Conservation (phyloP, 1,140 invertebrate genomes). For the Acyrthosiphon pisum region DNA sequence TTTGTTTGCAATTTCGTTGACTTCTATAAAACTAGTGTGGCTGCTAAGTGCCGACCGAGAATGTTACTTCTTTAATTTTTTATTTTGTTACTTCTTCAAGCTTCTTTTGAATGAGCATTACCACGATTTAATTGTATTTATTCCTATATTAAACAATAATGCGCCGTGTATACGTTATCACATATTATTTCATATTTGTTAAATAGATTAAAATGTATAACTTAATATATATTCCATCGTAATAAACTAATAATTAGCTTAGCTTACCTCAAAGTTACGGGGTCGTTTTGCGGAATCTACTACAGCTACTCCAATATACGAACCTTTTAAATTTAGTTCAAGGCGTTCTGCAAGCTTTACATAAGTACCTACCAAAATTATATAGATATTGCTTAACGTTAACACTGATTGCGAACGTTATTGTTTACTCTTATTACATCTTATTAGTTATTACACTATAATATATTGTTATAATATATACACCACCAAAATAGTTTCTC, state of each 20-base stretch:
- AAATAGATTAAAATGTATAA: neutral
- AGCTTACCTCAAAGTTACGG: neutral
- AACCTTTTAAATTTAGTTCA: neutral
- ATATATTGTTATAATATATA: neutral
- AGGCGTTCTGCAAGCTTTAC: neutral
- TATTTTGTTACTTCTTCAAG: neutral
- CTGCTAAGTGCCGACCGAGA: too few relatives aligned
- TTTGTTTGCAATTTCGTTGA: too few relatives aligned
- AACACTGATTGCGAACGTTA: neutral
- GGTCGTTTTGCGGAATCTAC: neutral
- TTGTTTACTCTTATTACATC: neutral
- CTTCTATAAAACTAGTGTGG: too few relatives aligned
- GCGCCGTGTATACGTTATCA: too few relatives aligned
- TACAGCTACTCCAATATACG: neutral
- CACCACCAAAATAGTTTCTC: neutral
- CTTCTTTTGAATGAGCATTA: neutral
- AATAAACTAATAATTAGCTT: neutral
- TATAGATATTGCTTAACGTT: neutral
- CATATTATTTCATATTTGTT: neutral
- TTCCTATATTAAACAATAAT: neutral
- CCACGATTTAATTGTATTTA: neutral
- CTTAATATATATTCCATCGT: neutral
- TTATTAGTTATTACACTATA: neutral
- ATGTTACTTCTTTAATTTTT: neutral
- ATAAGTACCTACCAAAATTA: too few relatives aligned